phyloP scores from a whole-genome alignment of 2,888 invertebrate genomes.

The Cantharis rufa region DNA sequence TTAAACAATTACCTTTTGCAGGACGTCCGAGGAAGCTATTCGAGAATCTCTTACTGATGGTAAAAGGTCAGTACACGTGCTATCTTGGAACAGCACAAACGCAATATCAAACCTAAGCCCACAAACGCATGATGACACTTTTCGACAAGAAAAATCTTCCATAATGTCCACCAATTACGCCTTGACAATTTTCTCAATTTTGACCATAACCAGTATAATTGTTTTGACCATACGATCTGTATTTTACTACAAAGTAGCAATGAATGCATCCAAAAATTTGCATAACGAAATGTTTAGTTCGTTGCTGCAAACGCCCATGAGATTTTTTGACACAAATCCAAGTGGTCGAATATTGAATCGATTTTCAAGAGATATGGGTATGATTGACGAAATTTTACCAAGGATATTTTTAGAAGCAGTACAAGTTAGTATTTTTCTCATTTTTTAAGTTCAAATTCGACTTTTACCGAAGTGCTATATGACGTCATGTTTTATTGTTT shows the following conservation, averaged over 20 bases:
- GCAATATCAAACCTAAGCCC: background rate
- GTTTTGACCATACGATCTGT: constrained; percentile 65
- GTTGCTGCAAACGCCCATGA: constrained; percentile 75
- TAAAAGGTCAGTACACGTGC: background rate
- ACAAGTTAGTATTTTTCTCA: constrained; percentile 50
- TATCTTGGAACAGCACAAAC: background rate
- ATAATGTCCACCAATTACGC: constrained; percentile 28
- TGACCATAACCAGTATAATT: constrained; percentile 48
- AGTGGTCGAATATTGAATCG: constrained; percentile 76
- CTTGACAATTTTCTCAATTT: constrained; percentile 52
- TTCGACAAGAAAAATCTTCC: background rate
- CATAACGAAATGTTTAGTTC: constrained; percentile 86
- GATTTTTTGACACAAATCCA: constrained; percentile 86
- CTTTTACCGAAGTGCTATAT: no score
- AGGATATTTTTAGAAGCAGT: constrained; percentile 60
- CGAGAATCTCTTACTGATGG: background rate
- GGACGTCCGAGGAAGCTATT: background rate
- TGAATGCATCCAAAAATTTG: constrained; percentile 74
- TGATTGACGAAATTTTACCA: constrained; percentile 64
- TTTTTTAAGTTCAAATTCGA: no score
- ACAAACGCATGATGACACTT: background rate
- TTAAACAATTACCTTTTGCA: background rate
- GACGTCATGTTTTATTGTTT: background rate
- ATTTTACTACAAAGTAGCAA: constrained; percentile 67
- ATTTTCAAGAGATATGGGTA: constrained; percentile 75